phyloP scores from a whole-genome alignment of 2,113 vertebrate species.

The Protobothrops mucrosquamatus region DNA sequence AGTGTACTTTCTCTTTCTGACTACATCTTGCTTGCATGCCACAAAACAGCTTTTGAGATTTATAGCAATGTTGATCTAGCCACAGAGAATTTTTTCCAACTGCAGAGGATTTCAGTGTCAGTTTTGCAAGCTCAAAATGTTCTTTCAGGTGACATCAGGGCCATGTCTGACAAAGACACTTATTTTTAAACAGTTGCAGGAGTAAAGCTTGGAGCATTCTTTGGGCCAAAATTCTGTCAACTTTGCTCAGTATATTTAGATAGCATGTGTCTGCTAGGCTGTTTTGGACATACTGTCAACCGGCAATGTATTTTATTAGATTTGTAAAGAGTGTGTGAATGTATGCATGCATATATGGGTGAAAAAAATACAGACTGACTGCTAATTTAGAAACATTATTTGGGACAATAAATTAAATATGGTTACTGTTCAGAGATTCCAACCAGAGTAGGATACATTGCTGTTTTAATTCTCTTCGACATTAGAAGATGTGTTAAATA shows the following conservation, averaged over 20 bases:
- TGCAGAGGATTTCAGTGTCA: conserved; percentile 60
- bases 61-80: conserved; percentile 34
- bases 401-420: conserved; percentile 49
- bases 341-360: neutral
- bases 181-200: conserved; percentile 63
- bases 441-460: neutral
- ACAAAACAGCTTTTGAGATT: conserved; percentile 49
- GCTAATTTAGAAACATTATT: conserved; percentile 50
- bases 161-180: conserved; percentile 53
- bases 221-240: conserved; percentile 45
- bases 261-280: conserved; percentile 27
- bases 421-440: conserved; percentile 11
- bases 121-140: conserved; percentile 54
- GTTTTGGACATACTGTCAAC: conserved; percentile 54
- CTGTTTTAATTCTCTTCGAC: neutral
- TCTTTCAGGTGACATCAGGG: conserved; percentile 60
- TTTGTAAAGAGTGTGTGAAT: conserved; percentile 42
- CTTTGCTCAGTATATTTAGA: conserved; percentile 39
- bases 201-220: conserved; percentile 26
- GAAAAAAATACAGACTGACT: conserved; percentile 40
- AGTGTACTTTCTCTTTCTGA: conserved; percentile 52
- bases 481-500: neutral
- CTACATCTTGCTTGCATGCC: conserved; percentile 45
- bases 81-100: conserved; percentile 6
- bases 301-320: conserved; percentile 43